Conservation (phyloP, 2,888 invertebrate genomes). For the Chromoteleia sp. region DNA sequence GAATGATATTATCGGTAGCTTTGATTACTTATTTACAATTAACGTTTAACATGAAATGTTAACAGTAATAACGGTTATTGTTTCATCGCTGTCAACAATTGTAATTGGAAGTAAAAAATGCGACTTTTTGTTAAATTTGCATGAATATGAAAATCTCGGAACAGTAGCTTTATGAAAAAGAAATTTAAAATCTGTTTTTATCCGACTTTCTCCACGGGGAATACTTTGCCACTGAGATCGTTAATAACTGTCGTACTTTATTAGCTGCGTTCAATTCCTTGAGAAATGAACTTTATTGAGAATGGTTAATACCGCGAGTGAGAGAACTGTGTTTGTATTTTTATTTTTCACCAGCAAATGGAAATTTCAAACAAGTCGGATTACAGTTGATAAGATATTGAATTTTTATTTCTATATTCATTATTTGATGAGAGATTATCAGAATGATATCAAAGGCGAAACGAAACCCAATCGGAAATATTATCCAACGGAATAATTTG, state of each 20-base stretch:
- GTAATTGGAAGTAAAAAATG: conserved; percentile 3
- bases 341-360: conserved; percentile 1
- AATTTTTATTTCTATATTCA: conserved; percentile 1
- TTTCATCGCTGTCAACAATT: background rate
- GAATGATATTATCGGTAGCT: background rate
- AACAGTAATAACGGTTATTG: background rate
- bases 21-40: background rate
- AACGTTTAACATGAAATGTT: background rate
- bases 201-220: conserved; percentile 9
- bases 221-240: conserved; percentile 30
- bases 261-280: conserved; percentile 46
- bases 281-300: conserved; percentile 45
- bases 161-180: conserved; percentile 10
- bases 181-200: conserved; percentile 52
- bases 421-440: background rate
- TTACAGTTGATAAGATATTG: background rate
- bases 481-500: background rate
- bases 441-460: background rate
- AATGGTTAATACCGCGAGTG: conserved; percentile 7
- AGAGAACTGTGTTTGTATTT: conserved; percentile 2
- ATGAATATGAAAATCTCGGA: conserved; percentile 30
- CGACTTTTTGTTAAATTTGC: conserved; percentile 5
- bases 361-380: background rate
- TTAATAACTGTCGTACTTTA: conserved; percentile 61
- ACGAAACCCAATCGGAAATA: background rate